Base-by-base conservation (phyloP, 2,797 vertebrate species). In the Syndactyla subalaris region DNA sequence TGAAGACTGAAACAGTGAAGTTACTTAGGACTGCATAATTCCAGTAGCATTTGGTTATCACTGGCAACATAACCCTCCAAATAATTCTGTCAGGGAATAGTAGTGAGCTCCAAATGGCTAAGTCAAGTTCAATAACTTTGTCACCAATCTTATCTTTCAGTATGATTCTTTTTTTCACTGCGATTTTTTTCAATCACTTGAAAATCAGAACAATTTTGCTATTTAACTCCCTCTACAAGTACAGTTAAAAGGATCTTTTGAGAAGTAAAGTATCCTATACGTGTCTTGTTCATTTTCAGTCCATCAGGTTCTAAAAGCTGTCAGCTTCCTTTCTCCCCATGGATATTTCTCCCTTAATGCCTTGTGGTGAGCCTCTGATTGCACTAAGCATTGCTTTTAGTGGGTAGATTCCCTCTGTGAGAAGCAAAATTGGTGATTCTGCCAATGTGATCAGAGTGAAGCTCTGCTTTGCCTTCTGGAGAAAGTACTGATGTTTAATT, bases 341-440 rank as follows among this genome's bases (percentile, higher is more conserved):
- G 82, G 63, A 39, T 92, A 61, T 79, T 91, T 95, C 67, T 93
- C 82, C 71, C 77, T 61, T 93, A 89, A 71, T 91, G 68, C 84
- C 61, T 77, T 74, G 54, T 87, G 92, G 88, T 92, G 85, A 95
- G 74, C 34, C 78, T 62, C 55, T 93, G 83, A 90, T 61, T 94
- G 95, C 90, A 80, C 71, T 48, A n/a, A 88, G 89, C 52, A 21
- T 52, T 74, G 62, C 85, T 93, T 92, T 92, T 77, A 93, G 72
- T 63, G 48, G 30, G 34, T 52, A 59, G 74, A 73, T 81, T 84
- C 76, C 70, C 70, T 78, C 79, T 84, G 83, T 38, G 74, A 92
- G 67, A 68, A 82, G 43, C 30, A 76, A 73, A 95, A 85, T 65
- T 7, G 61, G 80, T 77, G 74, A 67, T 95, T 87, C 80, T 18